A percentile compares a stretch with the other conserved stretches of the same genome.
Conservation (phyloP, 2,797 vertebrate species). For the Sebastes hopkinsi region DNA sequence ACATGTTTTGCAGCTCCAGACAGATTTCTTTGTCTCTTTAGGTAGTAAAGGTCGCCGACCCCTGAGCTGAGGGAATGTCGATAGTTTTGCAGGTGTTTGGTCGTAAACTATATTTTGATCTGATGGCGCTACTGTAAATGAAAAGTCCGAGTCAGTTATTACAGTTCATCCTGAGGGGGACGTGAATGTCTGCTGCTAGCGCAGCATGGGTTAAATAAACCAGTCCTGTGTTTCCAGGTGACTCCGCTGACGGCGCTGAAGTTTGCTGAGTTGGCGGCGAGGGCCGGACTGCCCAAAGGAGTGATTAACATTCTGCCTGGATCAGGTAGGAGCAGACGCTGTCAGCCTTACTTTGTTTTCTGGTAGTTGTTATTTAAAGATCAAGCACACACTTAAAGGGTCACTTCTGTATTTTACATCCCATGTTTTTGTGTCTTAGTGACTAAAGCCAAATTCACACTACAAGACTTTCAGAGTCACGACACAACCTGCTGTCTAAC, state of each 20-base stretch:
- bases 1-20: too few species aligned
- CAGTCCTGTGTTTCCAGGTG: conserved; percentile 76
- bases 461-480: too few species aligned
- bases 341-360: not conserved
- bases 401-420: too few species aligned
- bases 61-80: too few species aligned
- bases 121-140: not conserved
- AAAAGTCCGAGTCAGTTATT: not conserved
- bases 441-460: too few species aligned
- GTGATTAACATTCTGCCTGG: conserved; percentile 90
- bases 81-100: not conserved
- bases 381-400: not conserved
- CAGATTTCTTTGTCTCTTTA: too few species aligned
- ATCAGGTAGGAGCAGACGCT: conserved; percentile 75
- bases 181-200: not conserved
- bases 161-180: not conserved
- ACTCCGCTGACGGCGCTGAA: conserved; percentile 90
- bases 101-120: not conserved
- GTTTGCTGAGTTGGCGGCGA: conserved; percentile 87
- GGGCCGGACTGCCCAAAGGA: conserved; percentile 88
- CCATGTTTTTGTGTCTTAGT: too few species aligned
- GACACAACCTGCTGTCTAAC: too few species aligned
- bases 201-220: not conserved
- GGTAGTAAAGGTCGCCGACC: rapidly evolving
- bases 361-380: not conserved